Percentiles rank a stretch among this genome's conserved stretches.
phyloP scores from a whole-genome alignment of 1,140 invertebrate species.

The Geopemphigus sp. region DNA sequence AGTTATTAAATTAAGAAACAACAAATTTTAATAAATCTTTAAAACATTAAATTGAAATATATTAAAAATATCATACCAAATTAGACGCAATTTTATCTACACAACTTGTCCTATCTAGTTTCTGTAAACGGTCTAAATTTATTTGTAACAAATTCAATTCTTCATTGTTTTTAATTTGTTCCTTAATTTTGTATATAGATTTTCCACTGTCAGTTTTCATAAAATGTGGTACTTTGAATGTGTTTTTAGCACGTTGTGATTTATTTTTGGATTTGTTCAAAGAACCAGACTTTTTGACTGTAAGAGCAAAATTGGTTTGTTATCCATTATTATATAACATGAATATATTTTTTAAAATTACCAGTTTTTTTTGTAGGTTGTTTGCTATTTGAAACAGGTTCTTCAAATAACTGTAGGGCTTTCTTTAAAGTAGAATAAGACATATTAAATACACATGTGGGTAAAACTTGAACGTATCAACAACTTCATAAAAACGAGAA shows the following conservation, averaged over 20 bases:
- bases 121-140: constrained; percentile 39
- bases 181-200: constrained; percentile 30
- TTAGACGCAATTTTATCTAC: constrained; percentile 26
- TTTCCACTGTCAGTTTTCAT: constrained; percentile 35
- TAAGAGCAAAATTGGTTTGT: background rate
- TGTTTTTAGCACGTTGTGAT: constrained; percentile 1
- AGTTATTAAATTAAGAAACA: too few species aligned
- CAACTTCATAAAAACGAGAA: background rate
- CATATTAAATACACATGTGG: constrained; percentile 16
- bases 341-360: constrained; percentile 4
- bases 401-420: constrained; percentile 39
- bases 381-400: background rate
- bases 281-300: background rate
- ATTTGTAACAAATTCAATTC: constrained; percentile 38
- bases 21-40: too few species aligned
- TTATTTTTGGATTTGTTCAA: constrained; percentile 23
- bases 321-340: background rate
- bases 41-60: too few species aligned
- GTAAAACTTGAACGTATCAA: constrained; percentile 4
- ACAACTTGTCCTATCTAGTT: constrained; percentile 37
- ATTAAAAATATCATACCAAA: too few species aligned
- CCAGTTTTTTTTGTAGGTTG: background rate
- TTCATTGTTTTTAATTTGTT: constrained; percentile 35
- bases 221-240: constrained; percentile 40
- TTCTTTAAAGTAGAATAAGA: constrained; percentile 44